Conservation (phyloP, 2,113 vertebrate species). For the Melanerpes formicivorus region DNA sequence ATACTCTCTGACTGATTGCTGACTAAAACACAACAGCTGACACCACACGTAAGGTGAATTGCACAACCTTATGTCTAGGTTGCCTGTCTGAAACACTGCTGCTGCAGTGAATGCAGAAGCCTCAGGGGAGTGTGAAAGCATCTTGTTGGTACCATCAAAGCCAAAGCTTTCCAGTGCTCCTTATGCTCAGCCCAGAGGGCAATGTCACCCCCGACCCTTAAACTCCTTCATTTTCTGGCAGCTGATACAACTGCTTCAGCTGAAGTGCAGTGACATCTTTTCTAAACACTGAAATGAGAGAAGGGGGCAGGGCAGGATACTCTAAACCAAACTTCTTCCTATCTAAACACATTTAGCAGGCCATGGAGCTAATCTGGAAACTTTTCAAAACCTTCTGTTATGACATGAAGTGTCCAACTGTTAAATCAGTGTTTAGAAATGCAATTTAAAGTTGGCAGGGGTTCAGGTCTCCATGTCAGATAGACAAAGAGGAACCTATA, state of each 20-base stretch:
- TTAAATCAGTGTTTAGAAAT: slow-evolving; percentile 77
- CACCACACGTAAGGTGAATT: rapidly evolving
- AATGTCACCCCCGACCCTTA: not conserved
- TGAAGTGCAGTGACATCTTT: not conserved
- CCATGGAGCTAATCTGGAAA: slow-evolving; percentile 48
- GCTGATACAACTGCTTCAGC: not conserved
- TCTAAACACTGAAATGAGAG: slow-evolving; percentile 27
- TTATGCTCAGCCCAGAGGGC: not conserved
- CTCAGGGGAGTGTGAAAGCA: not conserved
- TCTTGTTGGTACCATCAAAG: not conserved
- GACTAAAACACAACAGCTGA: not conserved
- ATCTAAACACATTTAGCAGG: slow-evolving; percentile 31
- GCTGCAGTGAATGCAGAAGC: not conserved
- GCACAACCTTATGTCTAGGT: rapidly evolving
- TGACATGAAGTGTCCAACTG: slow-evolving; percentile 61
- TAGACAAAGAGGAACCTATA: slow-evolving; percentile 56
- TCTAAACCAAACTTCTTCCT: slow-evolving; percentile 8
- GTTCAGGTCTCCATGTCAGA: slow-evolving; percentile 67
- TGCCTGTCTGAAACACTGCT: not conserved
- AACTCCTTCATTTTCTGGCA: not conserved
- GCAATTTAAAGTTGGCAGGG: slow-evolving; percentile 69
- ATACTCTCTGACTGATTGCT: not conserved
- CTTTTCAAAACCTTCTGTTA: slow-evolving; percentile 67
- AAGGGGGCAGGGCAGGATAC: not conserved
- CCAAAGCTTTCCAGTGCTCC: not conserved